Evolutionary conservation across 2,888 invertebrate species (phyloP).

Genomic region (Melanotus villosus): DNA sequence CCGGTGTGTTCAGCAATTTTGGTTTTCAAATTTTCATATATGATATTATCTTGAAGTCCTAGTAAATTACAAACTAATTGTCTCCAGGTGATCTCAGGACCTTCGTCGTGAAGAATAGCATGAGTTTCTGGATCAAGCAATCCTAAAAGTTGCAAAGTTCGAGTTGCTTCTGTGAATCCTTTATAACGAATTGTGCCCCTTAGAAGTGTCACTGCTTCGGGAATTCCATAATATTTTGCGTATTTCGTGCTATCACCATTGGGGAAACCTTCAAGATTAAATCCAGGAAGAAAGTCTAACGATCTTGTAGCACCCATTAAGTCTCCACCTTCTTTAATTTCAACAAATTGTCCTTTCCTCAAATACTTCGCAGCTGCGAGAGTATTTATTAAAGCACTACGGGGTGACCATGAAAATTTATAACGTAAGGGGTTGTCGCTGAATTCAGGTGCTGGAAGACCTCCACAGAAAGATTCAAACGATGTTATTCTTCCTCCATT

Average conservation of each 20-base stretch:
- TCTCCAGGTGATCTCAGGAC: slow-evolving; percentile 97
- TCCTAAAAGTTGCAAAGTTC: slow-evolving; percentile 89
- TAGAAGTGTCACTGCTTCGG: slow-evolving; percentile 89
- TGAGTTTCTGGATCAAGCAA: slow-evolving; percentile 89
- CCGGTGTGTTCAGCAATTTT: slow-evolving; percentile 87
- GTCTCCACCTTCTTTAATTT: slow-evolving; percentile 90
- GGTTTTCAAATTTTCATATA: slow-evolving; percentile 93
- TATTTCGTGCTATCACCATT: slow-evolving; percentile 96
- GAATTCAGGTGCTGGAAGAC: slow-evolving; percentile 96
- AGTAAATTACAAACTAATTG: slow-evolving; percentile 85
- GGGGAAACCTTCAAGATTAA: slow-evolving; percentile 96
- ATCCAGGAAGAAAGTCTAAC: slow-evolving; percentile 95
- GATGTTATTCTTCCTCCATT: slow-evolving; percentile 94
- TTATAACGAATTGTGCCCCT: slow-evolving; percentile 93
- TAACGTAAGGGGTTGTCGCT: slow-evolving; percentile 92
- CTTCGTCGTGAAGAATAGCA: slow-evolving; percentile 93
- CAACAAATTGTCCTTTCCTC: slow-evolving; percentile 75
- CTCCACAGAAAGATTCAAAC: slow-evolving; percentile 97
- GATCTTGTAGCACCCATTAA: slow-evolving; percentile 86
- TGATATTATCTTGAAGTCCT: slow-evolving; percentile 89
- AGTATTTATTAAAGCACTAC: slow-evolving; percentile 92
- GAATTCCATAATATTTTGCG: slow-evolving; percentile 88
- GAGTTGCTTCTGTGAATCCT: slow-evolving; percentile 92
- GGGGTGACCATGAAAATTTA: slow-evolving; percentile 98
- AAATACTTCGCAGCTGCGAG: slow-evolving; percentile 87